Evolutionary conservation across 2,888 invertebrate species (phyloP).

Genomic region (Caenorhabditis sinica): DNA sequence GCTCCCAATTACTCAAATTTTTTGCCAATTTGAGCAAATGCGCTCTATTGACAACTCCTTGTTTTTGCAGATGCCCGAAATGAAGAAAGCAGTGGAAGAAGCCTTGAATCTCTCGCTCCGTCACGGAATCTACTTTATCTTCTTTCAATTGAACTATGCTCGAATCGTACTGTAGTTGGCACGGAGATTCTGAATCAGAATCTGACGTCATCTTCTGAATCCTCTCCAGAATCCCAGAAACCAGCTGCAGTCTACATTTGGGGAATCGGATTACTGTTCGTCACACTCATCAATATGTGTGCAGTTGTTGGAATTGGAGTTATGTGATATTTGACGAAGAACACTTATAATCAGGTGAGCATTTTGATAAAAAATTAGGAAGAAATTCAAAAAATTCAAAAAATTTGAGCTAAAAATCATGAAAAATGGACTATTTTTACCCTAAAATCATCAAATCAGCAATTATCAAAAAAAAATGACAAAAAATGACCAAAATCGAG

Average conservation of each 20-base stretch:
- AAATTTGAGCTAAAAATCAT: background rate
- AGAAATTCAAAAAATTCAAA: no score
- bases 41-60: no score
- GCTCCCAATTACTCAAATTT: background rate
- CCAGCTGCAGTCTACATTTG: conserved; percentile 84
- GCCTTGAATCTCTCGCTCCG: conserved; percentile 77
- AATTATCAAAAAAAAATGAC: no score
- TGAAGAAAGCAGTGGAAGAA: conserved; percentile 85
- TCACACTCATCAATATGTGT: conserved; percentile 87
- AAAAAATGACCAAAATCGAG: background rate
- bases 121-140: conserved; percentile 79
- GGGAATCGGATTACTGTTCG: conserved; percentile 87
- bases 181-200: background rate
- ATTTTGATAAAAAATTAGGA: background rate
- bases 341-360: conserved; percentile 85
- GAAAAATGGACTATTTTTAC: background rate
- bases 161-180: no score
- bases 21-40: no score
- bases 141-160: no score
- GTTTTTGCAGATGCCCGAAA: conserved; percentile 86
- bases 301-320: conserved; percentile 87
- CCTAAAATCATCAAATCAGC: no score
- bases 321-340: conserved; percentile 86
- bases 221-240: no score
- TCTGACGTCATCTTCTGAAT: background rate